Evolutionary conservation across 2,888 invertebrate species (phyloP), one percentile per base, ranked within the genome.

Genomic region (Nycteola revayana): DNA sequence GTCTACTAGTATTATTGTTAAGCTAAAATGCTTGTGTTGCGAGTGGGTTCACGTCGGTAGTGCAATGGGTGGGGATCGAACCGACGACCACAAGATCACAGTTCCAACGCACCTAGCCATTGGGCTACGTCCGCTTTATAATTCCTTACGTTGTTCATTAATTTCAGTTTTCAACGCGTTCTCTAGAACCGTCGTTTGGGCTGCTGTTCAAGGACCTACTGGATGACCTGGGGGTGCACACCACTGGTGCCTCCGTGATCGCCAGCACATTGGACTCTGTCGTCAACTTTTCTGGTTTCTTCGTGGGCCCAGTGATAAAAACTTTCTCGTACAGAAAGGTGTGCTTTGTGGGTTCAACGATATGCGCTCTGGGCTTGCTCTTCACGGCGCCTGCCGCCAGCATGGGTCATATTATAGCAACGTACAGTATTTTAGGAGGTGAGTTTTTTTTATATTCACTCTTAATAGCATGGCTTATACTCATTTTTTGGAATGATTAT

Each of bases 101-200:
- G n/a, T n/a, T n/a, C n/a, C n/a, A n/a, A n/a, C n/a, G n/a, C n/a
- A n/a, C n/a, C n/a, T n/a, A n/a, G n/a, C n/a, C n/a, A n/a, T n/a
- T n/a, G n/a, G n/a, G n/a, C n/a, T n/a, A n/a, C n/a, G n/a, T n/a
- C n/a, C n/a, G n/a, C n/a, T n/a, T n/a, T n/a, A n/a, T n/a, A 14
- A 14, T 3, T 14, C 14, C 14, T 14, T 14, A 21, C 2, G 18
- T 23, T 33, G 1, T 7, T 1, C 2, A 14, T 53, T 36, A 10
- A 49, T 91, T 90, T 18, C 87, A 95, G 95, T 90, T 95, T 69
- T 94, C 94, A 43, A 93, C 95, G 29, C 90, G 95, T 65, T 94
- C 94, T 10, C 90, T 95, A 63, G 95, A 95, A 73, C 94, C 95
- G 32, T 95, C 94, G 1, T 95, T 95, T 64, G 94, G 94, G 26